Evolutionary conservation across 2,113 vertebrate genomes (phyloP), one percentile per base, ranked within the genome.

Genomic region (Rhineura floridana): DNA sequence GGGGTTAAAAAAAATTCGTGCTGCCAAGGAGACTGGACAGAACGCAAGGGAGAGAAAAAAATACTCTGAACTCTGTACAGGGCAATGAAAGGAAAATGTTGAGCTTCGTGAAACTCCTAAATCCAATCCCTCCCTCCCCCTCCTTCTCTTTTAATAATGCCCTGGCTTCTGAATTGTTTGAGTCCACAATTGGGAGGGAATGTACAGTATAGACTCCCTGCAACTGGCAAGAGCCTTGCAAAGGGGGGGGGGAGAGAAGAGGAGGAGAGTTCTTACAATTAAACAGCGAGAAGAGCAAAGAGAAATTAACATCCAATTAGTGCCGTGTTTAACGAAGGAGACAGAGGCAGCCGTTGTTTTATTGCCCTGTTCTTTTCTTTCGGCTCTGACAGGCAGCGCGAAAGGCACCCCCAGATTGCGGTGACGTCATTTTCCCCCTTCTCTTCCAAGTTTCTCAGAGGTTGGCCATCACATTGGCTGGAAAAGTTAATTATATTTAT

Each of bases 241-340:
- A 87, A n/a, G 91, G 93, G 72, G 5, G 21, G 42, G 55, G 42
- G 11, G 9, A 46, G 59, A 25, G 67, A 46, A 48, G 94, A 88
- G 91, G 90, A 89, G 85, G 85, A 83, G 90, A 94, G 90, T 90
- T 89, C 86, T 92, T 91, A 95, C 94, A 95, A 94, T 95, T 90
- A 88, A 95, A 91, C 95, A 95, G 95, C 94, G 77, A 96, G 94
- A 95, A 95, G 95, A 96, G 95, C 95, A 96, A 96, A 93, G 93
- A 92, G 91, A 94, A 95, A 96, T 96, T 96, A 96, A 96, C 95
- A 96, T 96, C 95, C 95, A 96, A 95, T 96, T 96, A 96, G 93
- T 83, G 94, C 93, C 80, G 89, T 95, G 94, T 96, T 95, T 96
- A 95, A 96, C 93, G 90, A 96, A 93, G 93, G 93, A 95, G 95